Evolutionary conservation across 2,797 vertebrate species (phyloP).

Genomic region (Gobio occitaniae): DNA sequence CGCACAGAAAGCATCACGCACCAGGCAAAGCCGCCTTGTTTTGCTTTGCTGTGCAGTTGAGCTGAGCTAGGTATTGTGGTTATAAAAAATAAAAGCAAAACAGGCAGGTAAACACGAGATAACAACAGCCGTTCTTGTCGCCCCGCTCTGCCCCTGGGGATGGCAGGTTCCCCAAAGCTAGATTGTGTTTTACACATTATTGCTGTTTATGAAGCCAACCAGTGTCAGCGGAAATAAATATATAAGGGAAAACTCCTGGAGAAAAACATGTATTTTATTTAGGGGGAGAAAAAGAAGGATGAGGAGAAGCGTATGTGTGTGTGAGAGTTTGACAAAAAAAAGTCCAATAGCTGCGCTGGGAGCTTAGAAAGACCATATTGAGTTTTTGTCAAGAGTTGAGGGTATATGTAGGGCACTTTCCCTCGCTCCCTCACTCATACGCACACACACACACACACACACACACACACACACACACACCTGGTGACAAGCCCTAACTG

Average conservation of each 20-base stretch:
- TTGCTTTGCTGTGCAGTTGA: conserved; percentile 67
- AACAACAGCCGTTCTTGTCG: conserved; percentile 70
- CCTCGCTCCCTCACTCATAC: conserved; percentile 29
- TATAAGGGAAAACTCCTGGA: conserved; percentile 58
- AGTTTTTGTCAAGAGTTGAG: conserved; percentile 56
- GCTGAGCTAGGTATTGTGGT: conserved; percentile 69
- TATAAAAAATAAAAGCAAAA: conserved; percentile 71
- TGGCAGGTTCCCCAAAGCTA: conserved; percentile 71
- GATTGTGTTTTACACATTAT: conserved; percentile 80
- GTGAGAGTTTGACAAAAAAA: conserved; percentile 33
- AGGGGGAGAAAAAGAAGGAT: conserved; percentile 46
- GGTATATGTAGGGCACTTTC: conserved; percentile 71
- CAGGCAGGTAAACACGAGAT: conserved; percentile 76
- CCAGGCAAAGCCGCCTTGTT: conserved; percentile 5
- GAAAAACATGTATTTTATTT: conserved; percentile 51
- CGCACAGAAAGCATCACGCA: background rate
- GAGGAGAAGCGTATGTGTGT: conserved; percentile 9
- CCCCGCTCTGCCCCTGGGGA: conserved; percentile 66
- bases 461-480: conserved; percentile 60
- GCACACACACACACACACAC: conserved; percentile 59
- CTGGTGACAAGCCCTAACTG: conserved; percentile 72
- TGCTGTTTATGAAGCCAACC: conserved; percentile 75
- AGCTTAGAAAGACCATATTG: conserved; percentile 44
- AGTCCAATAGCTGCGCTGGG: conserved; percentile 26
- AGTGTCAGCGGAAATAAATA: conserved; percentile 72